A percentile compares a stretch with the other conserved stretches of the same genome.
These are phyloP conservation scores for Sinocyclocheilus rhinocerous DNA, from an alignment of 2,113 vertebrate species.

Conservation along the genomic window DNA sequence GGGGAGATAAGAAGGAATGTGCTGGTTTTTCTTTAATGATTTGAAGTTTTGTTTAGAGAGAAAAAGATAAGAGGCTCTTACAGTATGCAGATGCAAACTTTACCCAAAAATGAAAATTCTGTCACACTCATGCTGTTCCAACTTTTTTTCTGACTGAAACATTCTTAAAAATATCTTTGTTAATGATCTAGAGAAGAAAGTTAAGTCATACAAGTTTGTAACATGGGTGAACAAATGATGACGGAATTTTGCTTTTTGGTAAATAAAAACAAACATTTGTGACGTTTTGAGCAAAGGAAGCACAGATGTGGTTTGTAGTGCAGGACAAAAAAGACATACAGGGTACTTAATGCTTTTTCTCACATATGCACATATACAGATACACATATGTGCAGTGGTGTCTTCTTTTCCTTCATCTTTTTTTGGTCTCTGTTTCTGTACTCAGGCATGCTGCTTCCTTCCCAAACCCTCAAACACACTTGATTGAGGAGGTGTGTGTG, in stretches of 20 bases:
- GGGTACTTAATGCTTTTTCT: neutral
- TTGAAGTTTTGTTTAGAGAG: neutral
- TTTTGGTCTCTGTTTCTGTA: conserved; percentile 37
- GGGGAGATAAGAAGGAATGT: neutral
- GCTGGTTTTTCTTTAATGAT: neutral
- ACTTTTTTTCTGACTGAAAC: neutral
- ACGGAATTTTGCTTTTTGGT: neutral
- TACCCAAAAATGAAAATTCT: neutral
- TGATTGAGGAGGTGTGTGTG: conserved; percentile 35
- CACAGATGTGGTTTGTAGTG: conserved; percentile 37
- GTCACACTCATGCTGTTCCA: too few relatives aligned
- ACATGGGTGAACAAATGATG: neutral
- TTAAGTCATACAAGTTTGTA: neutral
- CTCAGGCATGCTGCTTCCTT: conserved; percentile 35
- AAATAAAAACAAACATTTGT: neutral
- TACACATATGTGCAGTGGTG: conserved; percentile 24
- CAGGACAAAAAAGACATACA: neutral
- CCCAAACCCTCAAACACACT: conserved; percentile 24
- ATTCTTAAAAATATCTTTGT: neutral
- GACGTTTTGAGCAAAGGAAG: conserved; percentile 16
- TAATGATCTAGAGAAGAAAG: neutral
- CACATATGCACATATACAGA: conserved; percentile 17
- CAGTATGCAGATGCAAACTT: neutral
- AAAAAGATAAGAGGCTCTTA: neutral
- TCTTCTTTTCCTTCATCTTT: conserved; percentile 31